Evolutionary conservation across 2,888 invertebrate genomes (phyloP).

Genomic region (Pilophorus perplexus): DNA sequence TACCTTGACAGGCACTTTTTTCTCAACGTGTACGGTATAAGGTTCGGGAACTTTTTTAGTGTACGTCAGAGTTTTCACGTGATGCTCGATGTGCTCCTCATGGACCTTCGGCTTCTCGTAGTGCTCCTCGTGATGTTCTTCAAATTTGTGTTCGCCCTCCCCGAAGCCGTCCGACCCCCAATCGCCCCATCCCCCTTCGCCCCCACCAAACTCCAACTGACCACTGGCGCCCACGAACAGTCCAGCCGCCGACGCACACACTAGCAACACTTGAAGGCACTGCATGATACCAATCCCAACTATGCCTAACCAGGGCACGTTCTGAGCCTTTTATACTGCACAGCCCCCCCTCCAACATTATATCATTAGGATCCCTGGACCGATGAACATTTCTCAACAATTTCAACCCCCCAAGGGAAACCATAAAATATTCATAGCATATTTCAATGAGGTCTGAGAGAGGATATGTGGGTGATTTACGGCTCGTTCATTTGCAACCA

Average conservation of each 20-base stretch:
- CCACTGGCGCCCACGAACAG: neutral
- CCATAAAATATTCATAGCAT: no score
- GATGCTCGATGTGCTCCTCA: slow-evolving; percentile 55
- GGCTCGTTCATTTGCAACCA: no score
- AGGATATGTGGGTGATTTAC: no score
- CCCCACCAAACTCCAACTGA: neutral
- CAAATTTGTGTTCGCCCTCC: neutral
- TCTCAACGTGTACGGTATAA: slow-evolving; percentile 58
- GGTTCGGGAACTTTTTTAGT: slow-evolving; percentile 71
- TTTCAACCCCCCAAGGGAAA: no score
- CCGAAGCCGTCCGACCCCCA: neutral
- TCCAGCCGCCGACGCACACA: neutral
- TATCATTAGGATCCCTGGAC: slow-evolving; percentile 17
- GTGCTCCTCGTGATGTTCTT: slow-evolving; percentile 21
- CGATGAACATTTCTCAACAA: no score
- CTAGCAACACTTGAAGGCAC: slow-evolving; percentile 21
- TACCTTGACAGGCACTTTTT: slow-evolving; percentile 33
- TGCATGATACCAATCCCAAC: slow-evolving; percentile 13
- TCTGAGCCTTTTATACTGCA: neutral
- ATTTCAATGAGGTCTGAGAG: no score
- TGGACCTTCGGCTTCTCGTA: slow-evolving; percentile 44
- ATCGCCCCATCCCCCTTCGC: neutral
- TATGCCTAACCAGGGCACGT: neutral
- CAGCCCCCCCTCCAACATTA: neutral
- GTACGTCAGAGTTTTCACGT: slow-evolving; percentile 70